phyloP scores from a whole-genome alignment of 2,797 vertebrate genomes.

The Tragelaphus oryx region DNA sequence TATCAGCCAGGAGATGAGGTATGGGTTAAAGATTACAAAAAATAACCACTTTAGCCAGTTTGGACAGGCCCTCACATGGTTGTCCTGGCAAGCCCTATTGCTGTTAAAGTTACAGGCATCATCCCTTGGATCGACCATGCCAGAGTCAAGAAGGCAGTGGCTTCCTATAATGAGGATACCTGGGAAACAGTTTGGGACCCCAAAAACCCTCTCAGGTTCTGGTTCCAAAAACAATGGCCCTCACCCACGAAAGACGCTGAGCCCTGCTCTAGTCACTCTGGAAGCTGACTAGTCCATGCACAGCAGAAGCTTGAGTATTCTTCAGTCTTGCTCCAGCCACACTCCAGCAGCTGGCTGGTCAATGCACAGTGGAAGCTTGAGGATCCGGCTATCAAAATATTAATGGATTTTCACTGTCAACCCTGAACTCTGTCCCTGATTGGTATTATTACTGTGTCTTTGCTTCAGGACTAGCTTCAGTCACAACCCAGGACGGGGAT shows the following conservation, averaged over 20 bases:
- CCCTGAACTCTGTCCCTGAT: neutral
- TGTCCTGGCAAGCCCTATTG: neutral
- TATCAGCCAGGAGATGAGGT: neutral
- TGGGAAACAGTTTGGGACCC: neutral
- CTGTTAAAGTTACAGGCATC: neutral
- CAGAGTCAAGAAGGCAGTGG: neutral
- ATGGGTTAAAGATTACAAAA: neutral
- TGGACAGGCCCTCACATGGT: neutral
- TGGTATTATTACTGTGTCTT: neutral
- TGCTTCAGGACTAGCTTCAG: neutral
- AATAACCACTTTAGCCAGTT: neutral
- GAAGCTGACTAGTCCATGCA: neutral
- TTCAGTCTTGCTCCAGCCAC: neutral
- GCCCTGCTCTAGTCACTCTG: neutral
- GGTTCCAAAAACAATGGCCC: neutral
- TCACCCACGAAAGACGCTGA: accelerated
- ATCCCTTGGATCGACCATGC: neutral
- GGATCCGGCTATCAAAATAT: neutral
- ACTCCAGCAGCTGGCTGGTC: neutral
- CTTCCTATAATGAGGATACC: neutral
- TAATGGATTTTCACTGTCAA: neutral
- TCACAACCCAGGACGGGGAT: neutral
- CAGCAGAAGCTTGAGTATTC: neutral
- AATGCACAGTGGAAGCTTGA: neutral
- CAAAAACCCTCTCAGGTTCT: neutral